A percentile compares a stretch with the other conserved stretches of the same genome.
These are phyloP conservation scores for Acanthurus leucopareius DNA, from an alignment of 2,797 vertebrate genomes.

Conservation along the genomic window DNA sequence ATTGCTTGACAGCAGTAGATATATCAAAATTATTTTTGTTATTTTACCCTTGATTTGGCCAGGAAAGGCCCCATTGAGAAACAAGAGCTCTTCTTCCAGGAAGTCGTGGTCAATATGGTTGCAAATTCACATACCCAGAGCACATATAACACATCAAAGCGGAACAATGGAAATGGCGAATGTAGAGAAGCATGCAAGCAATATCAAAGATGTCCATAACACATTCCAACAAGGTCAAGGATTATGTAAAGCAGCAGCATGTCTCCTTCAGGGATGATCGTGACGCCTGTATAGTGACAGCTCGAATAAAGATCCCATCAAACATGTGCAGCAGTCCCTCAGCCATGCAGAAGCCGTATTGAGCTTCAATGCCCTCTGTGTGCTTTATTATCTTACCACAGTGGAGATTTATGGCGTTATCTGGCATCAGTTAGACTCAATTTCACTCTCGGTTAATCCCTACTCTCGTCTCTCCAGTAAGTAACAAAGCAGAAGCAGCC, in stretches of 20 bases:
- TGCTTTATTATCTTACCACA: conserved; percentile 22
- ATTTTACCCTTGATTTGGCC: no score
- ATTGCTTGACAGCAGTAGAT: not conserved
- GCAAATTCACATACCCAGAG: no score
- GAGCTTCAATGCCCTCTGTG: conserved; percentile 37
- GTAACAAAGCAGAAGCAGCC: not conserved
- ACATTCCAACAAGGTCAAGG: no score
- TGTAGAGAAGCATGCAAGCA: no score
- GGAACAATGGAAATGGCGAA: no score
- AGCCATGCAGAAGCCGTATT: conserved; percentile 34
- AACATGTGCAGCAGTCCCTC: conserved; percentile 9
- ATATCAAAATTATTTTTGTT: not conserved
- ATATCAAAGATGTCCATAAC: no score
- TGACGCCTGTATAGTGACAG: not conserved
- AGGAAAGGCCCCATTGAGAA: no score
- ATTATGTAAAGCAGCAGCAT: no score
- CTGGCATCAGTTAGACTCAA: conserved; percentile 20
- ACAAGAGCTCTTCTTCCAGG: no score
- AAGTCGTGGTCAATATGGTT: no score
- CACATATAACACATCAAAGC: no score
- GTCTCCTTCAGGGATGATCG: no score
- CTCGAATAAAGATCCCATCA: conserved; percentile 25
- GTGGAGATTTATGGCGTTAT: conserved; percentile 10
- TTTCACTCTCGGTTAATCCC: conserved; percentile 38
- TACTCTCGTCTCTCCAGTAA: not conserved